phyloP scores from a whole-genome alignment of 1,140 invertebrate genomes.

The Mya arenaria region DNA sequence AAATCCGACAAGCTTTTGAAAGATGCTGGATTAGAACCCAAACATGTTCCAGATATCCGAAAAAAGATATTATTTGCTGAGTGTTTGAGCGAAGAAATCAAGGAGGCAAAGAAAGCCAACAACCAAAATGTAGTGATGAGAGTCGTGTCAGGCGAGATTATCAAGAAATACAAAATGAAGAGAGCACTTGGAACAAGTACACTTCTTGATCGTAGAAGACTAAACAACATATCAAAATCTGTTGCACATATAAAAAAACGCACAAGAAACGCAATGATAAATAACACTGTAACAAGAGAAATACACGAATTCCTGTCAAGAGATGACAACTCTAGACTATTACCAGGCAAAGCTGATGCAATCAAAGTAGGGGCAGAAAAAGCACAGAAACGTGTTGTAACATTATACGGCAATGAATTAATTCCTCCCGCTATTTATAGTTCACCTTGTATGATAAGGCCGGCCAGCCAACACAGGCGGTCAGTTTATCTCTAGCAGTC shows the following conservation, averaged over 20 bases:
- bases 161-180: constrained; percentile 18
- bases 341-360: constrained; percentile 16
- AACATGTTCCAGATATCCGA: neutral
- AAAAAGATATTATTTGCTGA: constrained; percentile 10
- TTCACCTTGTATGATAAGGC: no score
- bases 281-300: neutral
- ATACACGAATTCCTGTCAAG: neutral
- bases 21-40: neutral
- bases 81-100: neutral
- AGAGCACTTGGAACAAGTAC: neutral
- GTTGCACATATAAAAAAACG: neutral
- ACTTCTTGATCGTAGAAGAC: neutral
- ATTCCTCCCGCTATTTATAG: no score
- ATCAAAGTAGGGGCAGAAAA: constrained; percentile 4
- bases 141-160: neutral
- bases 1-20: neutral
- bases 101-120: neutral
- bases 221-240: neutral
- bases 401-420: no score
- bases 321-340: constrained; percentile 32
- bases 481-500: no score
- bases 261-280: neutral
- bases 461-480: no score
- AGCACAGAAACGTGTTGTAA: constrained; percentile 24
- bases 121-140: neutral